Conservation (phyloP, 2,888 invertebrate species). For the Diaphora mendica region DNA sequence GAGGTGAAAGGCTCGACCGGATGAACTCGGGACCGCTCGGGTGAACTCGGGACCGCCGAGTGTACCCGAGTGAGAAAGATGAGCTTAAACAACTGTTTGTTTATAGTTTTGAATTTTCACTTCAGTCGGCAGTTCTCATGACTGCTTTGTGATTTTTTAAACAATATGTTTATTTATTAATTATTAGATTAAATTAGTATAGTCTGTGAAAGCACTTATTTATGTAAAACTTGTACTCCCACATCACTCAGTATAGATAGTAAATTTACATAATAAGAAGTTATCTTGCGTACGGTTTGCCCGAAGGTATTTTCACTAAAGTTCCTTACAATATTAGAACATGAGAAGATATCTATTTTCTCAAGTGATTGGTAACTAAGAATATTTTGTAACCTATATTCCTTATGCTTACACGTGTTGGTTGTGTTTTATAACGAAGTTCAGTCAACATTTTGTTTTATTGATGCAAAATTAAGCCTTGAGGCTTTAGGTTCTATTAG, state of each 20-base stretch:
- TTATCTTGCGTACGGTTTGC: background rate
- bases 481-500: background rate
- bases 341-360: background rate
- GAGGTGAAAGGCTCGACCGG: too few species aligned
- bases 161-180: too few species aligned
- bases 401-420: background rate
- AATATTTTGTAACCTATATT: background rate
- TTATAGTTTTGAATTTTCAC: too few species aligned
- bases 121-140: too few species aligned
- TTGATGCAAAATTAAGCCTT: background rate
- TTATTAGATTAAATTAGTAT: too few species aligned
- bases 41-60: too few species aligned
- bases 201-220: too few species aligned
- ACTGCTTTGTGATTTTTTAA: too few species aligned
- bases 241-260: background rate
- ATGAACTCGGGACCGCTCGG: too few species aligned
- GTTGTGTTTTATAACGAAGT: background rate
- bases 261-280: background rate
- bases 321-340: background rate
- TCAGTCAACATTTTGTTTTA: background rate
- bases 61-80: too few species aligned
- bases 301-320: background rate
- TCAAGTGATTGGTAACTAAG: background rate
- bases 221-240: background rate
- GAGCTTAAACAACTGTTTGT: too few species aligned